Evolutionary conservation across 2,797 vertebrate species (phyloP).

Genomic region (Mallotus villosus): DNA sequence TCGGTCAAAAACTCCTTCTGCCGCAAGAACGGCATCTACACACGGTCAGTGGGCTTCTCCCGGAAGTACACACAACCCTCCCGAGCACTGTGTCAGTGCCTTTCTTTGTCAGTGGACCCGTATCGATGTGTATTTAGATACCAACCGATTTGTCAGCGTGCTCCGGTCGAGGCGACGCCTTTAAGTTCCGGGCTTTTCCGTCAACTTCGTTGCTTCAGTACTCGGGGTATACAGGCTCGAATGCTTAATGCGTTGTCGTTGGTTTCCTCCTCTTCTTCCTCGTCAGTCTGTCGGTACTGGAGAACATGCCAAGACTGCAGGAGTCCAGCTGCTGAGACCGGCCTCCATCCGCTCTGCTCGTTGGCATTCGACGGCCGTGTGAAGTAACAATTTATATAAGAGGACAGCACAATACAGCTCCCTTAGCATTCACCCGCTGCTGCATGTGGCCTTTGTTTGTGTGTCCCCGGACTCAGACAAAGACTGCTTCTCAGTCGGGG

Average conservation of each 20-base stretch:
- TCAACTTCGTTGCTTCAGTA: slow-evolving; percentile 33
- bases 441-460: slow-evolving; percentile 66
- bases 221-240: slow-evolving; percentile 42
- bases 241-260: slow-evolving; percentile 48
- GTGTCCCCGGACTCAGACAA: slow-evolving; percentile 59
- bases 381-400: slow-evolving; percentile 61
- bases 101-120: slow-evolving; percentile 16
- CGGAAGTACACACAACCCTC: slow-evolving; percentile 7
- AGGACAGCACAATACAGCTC: slow-evolving; percentile 59
- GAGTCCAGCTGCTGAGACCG: slow-evolving; percentile 52
- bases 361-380: slow-evolving; percentile 64
- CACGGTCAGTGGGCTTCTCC: slow-evolving; percentile 75
- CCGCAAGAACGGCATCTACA: slow-evolving; percentile 95
- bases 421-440: slow-evolving; percentile 64
- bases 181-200: slow-evolving; percentile 39
- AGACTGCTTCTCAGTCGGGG: slow-evolving; percentile 53
- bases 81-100: slow-evolving; percentile 1
- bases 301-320: slow-evolving; percentile 47
- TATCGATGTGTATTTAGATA: not conserved
- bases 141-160: too few relatives aligned
- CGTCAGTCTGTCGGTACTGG: slow-evolving; percentile 49
- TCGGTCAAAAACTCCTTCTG: slow-evolving; percentile 98
- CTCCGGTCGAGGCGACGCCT: slow-evolving; percentile 6
- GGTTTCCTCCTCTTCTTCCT: slow-evolving; percentile 27
- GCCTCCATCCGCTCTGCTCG: slow-evolving; percentile 51